These are phyloP conservation scores for Ferdinandea cuprea DNA, from an alignment of 2,888 invertebrate species.

Conservation along the genomic window DNA sequence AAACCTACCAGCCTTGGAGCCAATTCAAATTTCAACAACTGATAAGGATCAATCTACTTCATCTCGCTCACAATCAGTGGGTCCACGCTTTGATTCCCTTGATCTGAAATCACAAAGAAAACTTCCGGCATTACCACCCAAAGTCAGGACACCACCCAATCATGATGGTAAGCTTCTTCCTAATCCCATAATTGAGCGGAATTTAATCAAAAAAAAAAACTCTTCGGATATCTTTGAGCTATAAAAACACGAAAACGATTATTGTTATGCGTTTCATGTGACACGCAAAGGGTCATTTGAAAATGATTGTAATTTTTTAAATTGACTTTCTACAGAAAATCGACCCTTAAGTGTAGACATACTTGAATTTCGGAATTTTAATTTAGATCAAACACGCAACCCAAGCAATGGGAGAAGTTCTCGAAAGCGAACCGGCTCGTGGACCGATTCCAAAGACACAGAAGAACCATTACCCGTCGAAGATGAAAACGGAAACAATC, in stretches of 20 bases:
- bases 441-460: conserved; percentile 29
- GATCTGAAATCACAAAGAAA: conserved; percentile 63
- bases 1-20: conserved; percentile 52
- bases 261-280: conserved; percentile 34
- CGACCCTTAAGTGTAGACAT: not conserved
- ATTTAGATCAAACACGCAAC: conserved; percentile 54
- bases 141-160: conserved; percentile 21
- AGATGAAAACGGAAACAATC: conserved; percentile 47
- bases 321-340: conserved; percentile 9
- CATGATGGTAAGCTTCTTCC: conserved; percentile 37
- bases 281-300: conserved; percentile 48
- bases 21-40: conserved; percentile 32
- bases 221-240: not conserved
- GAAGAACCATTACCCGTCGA: conserved; percentile 20
- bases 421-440: conserved; percentile 20
- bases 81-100: conserved; percentile 72
- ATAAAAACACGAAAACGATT: not conserved
- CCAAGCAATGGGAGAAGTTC: conserved; percentile 7
- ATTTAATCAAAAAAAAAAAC: conserved; percentile 22
- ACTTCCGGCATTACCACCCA: conserved; percentile 59
- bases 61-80: conserved; percentile 76
- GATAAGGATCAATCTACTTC: conserved; percentile 58
- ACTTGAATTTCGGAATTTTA: conserved; percentile 23
- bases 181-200: conserved; percentile 4
- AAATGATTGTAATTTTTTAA: conserved; percentile 24